These are phyloP conservation scores for Drosophila serrata DNA, from an alignment of 1,140 invertebrate species.

Conservation along the genomic window DNA sequence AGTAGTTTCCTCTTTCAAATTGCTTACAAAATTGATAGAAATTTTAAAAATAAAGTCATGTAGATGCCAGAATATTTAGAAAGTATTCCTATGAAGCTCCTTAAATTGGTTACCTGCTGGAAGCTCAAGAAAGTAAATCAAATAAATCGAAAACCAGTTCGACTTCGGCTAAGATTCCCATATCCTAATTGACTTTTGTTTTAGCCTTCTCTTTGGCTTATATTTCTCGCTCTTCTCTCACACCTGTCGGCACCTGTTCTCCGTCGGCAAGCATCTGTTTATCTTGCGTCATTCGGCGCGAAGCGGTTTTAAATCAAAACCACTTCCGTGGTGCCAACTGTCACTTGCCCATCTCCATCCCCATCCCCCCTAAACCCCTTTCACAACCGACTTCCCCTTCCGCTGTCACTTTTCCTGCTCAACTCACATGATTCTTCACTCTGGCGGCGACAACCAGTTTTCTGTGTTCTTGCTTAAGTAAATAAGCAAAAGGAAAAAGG, in stretches of 20 bases:
- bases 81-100: background rate
- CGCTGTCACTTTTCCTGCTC: slow-evolving; percentile 6
- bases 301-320: slow-evolving; percentile 80
- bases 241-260: slow-evolving; percentile 76
- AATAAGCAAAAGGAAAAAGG: slow-evolving; percentile 51
- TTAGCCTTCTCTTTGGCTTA: slow-evolving; percentile 38
- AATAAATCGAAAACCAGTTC: background rate
- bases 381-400: slow-evolving; percentile 23
- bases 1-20: background rate
- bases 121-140: background rate
- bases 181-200: slow-evolving; percentile 41
- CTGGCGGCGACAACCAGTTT: slow-evolving; percentile 53
- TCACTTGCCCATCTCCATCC: slow-evolving; percentile 21
- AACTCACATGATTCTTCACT: slow-evolving; percentile 45
- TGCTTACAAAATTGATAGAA: background rate
- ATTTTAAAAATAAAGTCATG: background rate
- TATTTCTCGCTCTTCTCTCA: slow-evolving; percentile 24
- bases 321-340: slow-evolving; percentile 74
- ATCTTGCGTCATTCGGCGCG: slow-evolving; percentile 66
- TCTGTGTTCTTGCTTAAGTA: slow-evolving; percentile 50
- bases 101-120: background rate
- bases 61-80: background rate
- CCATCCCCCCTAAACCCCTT: background rate
- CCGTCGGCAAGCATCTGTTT: slow-evolving; percentile 60
- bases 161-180: slow-evolving; percentile 5